Conservation (phyloP, 2,113 vertebrate species). For the Leucopsar rothschildi region DNA sequence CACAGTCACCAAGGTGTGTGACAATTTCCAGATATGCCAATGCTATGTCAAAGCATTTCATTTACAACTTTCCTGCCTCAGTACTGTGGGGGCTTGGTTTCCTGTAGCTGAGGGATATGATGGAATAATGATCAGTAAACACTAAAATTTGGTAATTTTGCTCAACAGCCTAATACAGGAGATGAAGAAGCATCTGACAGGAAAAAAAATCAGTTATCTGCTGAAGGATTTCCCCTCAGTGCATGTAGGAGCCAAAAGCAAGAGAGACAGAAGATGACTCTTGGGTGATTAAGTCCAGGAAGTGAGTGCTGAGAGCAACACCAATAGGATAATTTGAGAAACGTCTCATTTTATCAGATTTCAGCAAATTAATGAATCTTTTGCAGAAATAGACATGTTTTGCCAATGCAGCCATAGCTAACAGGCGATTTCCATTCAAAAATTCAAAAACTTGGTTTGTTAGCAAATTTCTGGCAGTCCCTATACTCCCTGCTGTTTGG, state of each 20-base stretch:
- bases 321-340: neutral
- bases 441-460: neutral
- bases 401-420: neutral
- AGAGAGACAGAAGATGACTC: neutral
- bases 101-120: neutral
- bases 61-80: neutral
- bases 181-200: neutral
- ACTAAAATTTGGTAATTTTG: neutral
- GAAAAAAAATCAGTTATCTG: neutral
- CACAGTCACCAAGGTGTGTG: neutral
- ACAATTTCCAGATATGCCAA: neutral
- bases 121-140: neutral
- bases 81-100: neutral
- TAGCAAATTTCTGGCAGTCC: neutral
- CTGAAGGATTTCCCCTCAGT: neutral
- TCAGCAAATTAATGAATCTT: neutral
- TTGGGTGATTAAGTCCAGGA: neutral
- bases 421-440: neutral
- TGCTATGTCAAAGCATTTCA: neutral
- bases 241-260: neutral
- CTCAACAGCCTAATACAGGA: neutral
- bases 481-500: fast-evolving
- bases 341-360: neutral
- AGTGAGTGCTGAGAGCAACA: neutral
- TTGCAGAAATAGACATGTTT: neutral